Evolutionary conservation across 2,888 invertebrate genomes (phyloP).

Genomic region (Octonoba sinensis): DNA sequence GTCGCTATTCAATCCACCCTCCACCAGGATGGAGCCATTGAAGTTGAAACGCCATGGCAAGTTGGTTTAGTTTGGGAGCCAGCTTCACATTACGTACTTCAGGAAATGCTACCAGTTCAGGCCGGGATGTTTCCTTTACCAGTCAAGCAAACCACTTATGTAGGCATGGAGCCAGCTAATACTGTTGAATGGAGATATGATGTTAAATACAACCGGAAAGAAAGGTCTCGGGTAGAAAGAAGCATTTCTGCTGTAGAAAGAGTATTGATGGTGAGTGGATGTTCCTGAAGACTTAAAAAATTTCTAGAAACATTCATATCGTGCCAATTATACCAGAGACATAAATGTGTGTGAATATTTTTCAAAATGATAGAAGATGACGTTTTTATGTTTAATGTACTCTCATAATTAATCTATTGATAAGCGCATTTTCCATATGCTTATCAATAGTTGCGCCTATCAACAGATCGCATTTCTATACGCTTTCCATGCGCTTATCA

Average conservation of each 20-base stretch:
- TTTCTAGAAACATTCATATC: background rate
- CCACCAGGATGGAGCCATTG: slow-evolving; percentile 66
- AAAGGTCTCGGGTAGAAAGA: slow-evolving; percentile 50
- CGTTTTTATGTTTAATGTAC: background rate
- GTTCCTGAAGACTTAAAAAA: background rate
- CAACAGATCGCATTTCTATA: too few species aligned
- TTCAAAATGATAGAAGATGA: background rate
- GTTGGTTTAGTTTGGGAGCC: slow-evolving; percentile 66
- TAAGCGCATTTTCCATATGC: too few species aligned
- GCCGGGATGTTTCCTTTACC: slow-evolving; percentile 67
- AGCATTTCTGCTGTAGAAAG: slow-evolving; percentile 66
- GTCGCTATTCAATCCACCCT: slow-evolving; percentile 62
- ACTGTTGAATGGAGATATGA: slow-evolving; percentile 66
- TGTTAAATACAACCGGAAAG: slow-evolving; percentile 65
- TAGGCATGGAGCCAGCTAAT: slow-evolving; percentile 56
- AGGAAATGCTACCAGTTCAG: slow-evolving; percentile 66
- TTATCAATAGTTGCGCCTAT: too few species aligned
- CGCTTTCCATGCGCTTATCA: too few species aligned
- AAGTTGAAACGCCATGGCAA: slow-evolving; percentile 66
- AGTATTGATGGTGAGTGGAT: slow-evolving; percentile 58
- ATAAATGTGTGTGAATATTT: background rate
- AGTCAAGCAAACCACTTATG: slow-evolving; percentile 62
- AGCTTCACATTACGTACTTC: slow-evolving; percentile 65
- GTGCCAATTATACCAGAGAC: background rate
- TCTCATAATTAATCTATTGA: background rate